phyloP scores from a whole-genome alignment of 2,888 invertebrate species.

The Ophraella communa region DNA sequence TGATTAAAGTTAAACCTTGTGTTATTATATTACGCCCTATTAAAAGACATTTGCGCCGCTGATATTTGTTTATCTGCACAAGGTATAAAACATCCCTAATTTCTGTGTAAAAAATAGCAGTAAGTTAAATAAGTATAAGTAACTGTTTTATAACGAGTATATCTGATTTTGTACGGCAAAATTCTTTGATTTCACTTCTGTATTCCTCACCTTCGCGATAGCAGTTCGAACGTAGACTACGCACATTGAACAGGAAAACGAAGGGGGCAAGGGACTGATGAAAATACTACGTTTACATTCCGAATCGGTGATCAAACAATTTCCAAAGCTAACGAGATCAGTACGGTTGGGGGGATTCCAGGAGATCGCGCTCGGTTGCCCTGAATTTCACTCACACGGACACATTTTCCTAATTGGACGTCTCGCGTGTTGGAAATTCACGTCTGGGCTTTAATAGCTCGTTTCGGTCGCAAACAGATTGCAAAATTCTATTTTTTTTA shows the following conservation, averaged over 20 bases:
- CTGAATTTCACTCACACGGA: slow-evolving; percentile 35
- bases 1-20: no score
- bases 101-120: no score
- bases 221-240: background rate
- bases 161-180: background rate
- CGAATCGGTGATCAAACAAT: slow-evolving; percentile 62
- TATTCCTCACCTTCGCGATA: background rate
- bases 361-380: slow-evolving; percentile 21
- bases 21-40: no score
- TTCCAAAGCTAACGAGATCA: slow-evolving; percentile 60
- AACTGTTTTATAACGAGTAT: no score
- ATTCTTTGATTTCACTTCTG: background rate
- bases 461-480: background rate
- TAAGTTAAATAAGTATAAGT: no score
- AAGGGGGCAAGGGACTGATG: slow-evolving; percentile 46
- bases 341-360: slow-evolving; percentile 44
- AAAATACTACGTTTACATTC: slow-evolving; percentile 57
- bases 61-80: no score
- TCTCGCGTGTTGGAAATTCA: background rate
- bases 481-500: background rate
- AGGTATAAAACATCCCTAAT: no score
- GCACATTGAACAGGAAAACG: background rate
- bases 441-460: background rate
- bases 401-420: slow-evolving; percentile 50
- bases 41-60: no score